A percentile compares a stretch with the other conserved stretches of the same genome.
These are phyloP conservation scores for Drosophila conformis DNA, from an alignment of 2,888 invertebrate genomes.

Conservation along the genomic window DNA sequence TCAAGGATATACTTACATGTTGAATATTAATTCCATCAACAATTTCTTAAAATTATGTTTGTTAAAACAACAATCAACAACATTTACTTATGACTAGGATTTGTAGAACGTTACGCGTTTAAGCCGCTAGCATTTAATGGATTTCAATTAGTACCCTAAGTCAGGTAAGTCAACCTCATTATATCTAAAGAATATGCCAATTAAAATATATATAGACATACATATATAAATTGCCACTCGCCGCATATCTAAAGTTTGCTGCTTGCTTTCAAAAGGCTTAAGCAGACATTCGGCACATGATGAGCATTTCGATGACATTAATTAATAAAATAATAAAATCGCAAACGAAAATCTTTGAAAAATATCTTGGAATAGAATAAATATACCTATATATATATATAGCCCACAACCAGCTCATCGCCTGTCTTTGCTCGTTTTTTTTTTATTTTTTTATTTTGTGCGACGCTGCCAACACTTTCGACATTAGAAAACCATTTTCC, in stretches of 20 bases:
- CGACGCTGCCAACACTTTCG: conserved; percentile 48
- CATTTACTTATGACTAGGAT: conserved; percentile 55
- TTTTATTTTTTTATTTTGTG: conserved; percentile 46
- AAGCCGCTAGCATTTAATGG: conserved; percentile 82
- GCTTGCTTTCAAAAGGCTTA: conserved; percentile 14
- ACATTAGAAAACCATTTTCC: conserved; percentile 62
- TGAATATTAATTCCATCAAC: conserved; percentile 68
- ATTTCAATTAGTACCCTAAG: conserved; percentile 77
- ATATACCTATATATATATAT: neutral
- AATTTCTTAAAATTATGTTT: conserved; percentile 37
- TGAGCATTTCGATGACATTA: conserved; percentile 36
- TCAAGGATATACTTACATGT: conserved; percentile 75
- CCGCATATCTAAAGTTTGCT: conserved; percentile 1
- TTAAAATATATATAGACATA: too few species aligned
- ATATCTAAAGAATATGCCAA: neutral
- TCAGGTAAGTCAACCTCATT: conserved; percentile 61
- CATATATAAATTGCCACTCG: conserved; percentile 2
- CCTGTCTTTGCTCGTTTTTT: conserved; percentile 37
- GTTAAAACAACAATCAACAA: conserved; percentile 34
- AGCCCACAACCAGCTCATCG: conserved; percentile 14
- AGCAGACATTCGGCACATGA: conserved; percentile 15
- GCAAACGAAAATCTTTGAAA: conserved; percentile 20
- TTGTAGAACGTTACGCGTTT: conserved; percentile 68
- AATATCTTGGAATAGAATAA: neutral
- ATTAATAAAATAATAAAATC: conserved; percentile 56